Conservation (phyloP, 2,797 vertebrate species). For the Aldrovandia affinis region DNA sequence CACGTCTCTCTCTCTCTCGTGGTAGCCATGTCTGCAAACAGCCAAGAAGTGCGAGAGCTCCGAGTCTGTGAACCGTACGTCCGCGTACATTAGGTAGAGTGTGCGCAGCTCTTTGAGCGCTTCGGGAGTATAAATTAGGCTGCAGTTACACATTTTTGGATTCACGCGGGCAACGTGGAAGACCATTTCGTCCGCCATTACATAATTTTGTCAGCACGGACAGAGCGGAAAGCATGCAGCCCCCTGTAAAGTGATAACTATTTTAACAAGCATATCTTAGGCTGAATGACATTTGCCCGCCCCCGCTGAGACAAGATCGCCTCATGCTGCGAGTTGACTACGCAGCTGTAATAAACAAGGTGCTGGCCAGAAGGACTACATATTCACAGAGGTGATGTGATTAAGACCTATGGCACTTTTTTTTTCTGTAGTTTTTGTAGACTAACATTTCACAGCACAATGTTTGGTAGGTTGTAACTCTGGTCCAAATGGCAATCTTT, state of each 20-base stretch:
- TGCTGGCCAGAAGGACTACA: constrained; percentile 18
- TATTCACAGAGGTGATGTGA: constrained; percentile 16
- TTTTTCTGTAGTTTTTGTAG: background rate
- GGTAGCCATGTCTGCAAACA: too few species aligned
- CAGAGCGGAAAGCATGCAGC: background rate
- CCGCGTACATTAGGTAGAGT: too few species aligned
- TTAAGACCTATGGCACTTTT: constrained; percentile 28
- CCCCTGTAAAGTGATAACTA: background rate
- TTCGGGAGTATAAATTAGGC: too few species aligned
- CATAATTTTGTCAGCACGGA: background rate
- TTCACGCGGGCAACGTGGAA: background rate
- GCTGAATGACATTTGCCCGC: background rate
- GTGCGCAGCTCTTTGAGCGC: too few species aligned
- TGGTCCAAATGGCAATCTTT: background rate
- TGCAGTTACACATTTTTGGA: too few species aligned
- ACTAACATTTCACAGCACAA: constrained; percentile 29
- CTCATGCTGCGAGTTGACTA: constrained; percentile 18
- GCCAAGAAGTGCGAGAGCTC: too few species aligned
- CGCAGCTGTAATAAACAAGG: constrained; percentile 1
- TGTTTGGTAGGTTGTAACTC: background rate
- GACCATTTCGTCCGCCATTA: background rate
- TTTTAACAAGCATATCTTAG: background rate
- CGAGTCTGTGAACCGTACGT: too few species aligned
- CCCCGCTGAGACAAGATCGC: constrained; percentile 4
- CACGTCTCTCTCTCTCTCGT: too few species aligned